These are phyloP conservation scores for Silurus lanzhouensis DNA, from an alignment of 2,797 vertebrate genomes.

Conservation along the genomic window DNA sequence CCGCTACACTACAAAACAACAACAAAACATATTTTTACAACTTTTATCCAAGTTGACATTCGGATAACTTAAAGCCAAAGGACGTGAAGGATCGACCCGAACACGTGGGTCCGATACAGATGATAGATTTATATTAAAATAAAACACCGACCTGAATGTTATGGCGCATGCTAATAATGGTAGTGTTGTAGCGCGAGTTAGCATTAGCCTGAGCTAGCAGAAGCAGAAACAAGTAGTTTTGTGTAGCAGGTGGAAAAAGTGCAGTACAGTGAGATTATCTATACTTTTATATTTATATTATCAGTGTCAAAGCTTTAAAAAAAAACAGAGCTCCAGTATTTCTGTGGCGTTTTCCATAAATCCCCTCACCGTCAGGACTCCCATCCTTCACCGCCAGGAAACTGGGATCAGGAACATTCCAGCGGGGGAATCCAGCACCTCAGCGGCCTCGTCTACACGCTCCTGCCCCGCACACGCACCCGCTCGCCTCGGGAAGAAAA, in stretches of 20 bases:
- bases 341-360: constrained; percentile 35
- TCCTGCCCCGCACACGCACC: constrained; percentile 32
- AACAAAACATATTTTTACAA: background rate
- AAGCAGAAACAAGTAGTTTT: background rate
- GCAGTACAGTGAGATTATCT: background rate
- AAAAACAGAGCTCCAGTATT: constrained; percentile 41
- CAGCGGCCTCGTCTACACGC: constrained; percentile 51
- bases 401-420: constrained; percentile 56
- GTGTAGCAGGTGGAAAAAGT: background rate
- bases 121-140: too few species aligned
- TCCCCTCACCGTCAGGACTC: constrained; percentile 78
- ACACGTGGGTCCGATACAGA: background rate
- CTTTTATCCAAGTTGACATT: background rate
- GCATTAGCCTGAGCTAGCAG: background rate
- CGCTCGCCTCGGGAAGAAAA: constrained; percentile 62
- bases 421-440: constrained; percentile 53
- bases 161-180: background rate
- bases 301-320: too few species aligned
- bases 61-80: background rate
- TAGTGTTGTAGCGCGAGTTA: background rate
- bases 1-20: background rate
- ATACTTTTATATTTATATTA: too few species aligned
- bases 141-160: too few species aligned
- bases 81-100: background rate
- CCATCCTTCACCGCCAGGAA: constrained; percentile 68